Evolutionary conservation across 23 tunicate genomes (phyloP), one percentile per base, ranked within the genome.

Genomic region (Pegea sp.): DNA sequence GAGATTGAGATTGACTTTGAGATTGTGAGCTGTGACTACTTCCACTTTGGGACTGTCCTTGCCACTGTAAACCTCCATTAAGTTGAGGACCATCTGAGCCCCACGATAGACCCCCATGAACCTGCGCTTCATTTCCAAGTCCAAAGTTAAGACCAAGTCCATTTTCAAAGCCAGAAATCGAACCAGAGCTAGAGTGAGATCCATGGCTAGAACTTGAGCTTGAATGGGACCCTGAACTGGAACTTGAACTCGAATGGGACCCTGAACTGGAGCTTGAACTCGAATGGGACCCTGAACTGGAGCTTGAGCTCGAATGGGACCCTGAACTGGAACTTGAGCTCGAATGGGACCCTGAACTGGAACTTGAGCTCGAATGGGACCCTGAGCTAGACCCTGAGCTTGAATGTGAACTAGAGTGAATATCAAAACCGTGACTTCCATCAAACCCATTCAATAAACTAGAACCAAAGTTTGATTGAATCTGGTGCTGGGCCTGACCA

Each of bases 1-100:
- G 66, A 6, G 64, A 34, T 29, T 69, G 76, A 22, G 50, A 49
- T 43, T 68, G 74, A 49, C 29, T 49, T 25, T 68, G 74, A 4
- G 33, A 28, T 33, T 53, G 59, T 3, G 29, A 42, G 20, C 26
- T 20, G 11, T 16, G 13, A 8, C 46, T 16, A 16, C 16, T 38
- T 38, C 16, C 13, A 16, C 46, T 38, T 16, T 38, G 46, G 46
- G 46, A 38, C 46, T 38, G 46, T 38, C 46, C 46, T 16, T 38
- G 46, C 46, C 46, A 38, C 13, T 38, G 11, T 11, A 38, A 16
- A 38, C 46, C 46, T 16, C 46, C 46, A 8, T 11, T 8, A 38
- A 38, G 11, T 16, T 38, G 46, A 16, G 11, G 46, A 16, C 46
- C 46, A n/a, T n/a, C n/a, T n/a, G n/a, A n/a, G 46, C 46, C 46